Evolutionary conservation across 1,140 invertebrate genomes (phyloP), one percentile per base, ranked within the genome.

Genomic region (Calycopis cecrops): DNA sequence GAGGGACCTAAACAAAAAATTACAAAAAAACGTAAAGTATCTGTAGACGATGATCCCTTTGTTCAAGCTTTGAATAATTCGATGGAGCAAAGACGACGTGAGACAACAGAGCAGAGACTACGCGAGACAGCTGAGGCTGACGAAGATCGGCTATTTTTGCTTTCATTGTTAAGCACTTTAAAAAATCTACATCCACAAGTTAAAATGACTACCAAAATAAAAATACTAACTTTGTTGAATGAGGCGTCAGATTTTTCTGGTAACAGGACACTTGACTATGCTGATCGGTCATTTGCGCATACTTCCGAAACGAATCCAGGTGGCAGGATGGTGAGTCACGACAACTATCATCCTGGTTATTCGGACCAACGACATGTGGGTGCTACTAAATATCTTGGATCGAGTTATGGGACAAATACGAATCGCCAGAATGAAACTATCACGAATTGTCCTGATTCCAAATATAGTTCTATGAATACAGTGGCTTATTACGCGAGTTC

Each of bases 161-260:
- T 67, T 49, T 63, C 64, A 48, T 51, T 67, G 17, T 47, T 63
- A 7, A 57, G 59, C 54, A 67, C 61, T 35, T 54, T 67, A 48
- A 55, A 59, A 61, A 60, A 57, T 48, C 47, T 67, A 21, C 59
- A 58, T 42, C 57, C 44, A 34, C 52, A 59, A 35, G 40, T 54
- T 54, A 61, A 67, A 51, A 67, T 61, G 16, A 53, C 56, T 42
- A 55, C 55, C 9, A 61, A 67, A 63, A 67, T 67, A 28, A 65
- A 62, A 48, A 59, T 65, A 48, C 33, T 66, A 55, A 57, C 60
- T 21, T 50, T 66, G 35, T 55, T 66, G 44, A 52, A 63, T 16
- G 52, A 63, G 14, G 58, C 57, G 48, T 50, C 48, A 4, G 48
- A 9, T 50, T 51, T 51, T 51, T 51, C 49, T 51, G 34, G 49